Conservation (phyloP, 64 coral and sea anemone genomes). For the Montipora capricornis region DNA sequence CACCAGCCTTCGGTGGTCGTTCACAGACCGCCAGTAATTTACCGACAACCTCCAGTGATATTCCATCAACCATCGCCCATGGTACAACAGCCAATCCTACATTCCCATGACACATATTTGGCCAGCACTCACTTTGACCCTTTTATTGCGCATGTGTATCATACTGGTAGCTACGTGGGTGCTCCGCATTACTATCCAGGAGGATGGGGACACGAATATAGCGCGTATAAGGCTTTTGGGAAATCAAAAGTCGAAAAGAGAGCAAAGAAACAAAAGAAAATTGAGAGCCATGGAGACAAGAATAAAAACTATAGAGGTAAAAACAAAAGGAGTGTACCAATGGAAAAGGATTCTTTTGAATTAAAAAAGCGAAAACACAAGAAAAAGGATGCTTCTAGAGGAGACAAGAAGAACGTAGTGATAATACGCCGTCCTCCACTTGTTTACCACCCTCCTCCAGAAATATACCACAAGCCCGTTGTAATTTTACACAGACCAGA, state of each 20-base stretch:
- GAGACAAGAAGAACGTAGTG: slow-evolving; percentile 77
- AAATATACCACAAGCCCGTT: slow-evolving; percentile 82
- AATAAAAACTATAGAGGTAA: not conserved
- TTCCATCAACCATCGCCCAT: slow-evolving; percentile 71
- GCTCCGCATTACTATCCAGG: slow-evolving; percentile 54
- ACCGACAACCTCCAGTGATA: slow-evolving; percentile 63
- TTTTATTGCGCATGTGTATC: slow-evolving; percentile 5
- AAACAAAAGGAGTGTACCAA: not conserved
- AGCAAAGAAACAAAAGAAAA: not conserved
- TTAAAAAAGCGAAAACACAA: slow-evolving; percentile 13
- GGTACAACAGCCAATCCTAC: slow-evolving; percentile 71
- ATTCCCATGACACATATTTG: slow-evolving; percentile 61
- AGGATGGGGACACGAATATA: slow-evolving; percentile 20
- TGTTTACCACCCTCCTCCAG: slow-evolving; percentile 86
- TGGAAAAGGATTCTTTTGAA: not conserved
- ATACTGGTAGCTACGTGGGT: slow-evolving; percentile 37
- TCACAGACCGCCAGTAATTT: slow-evolving; percentile 74
- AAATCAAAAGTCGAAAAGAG: slow-evolving; percentile 74
- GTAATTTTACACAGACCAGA: slow-evolving; percentile 80
- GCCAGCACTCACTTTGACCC: slow-evolving; percentile 50
- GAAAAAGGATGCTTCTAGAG: slow-evolving; percentile 41
- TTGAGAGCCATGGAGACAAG: not conserved
- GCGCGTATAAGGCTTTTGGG: slow-evolving; percentile 43
- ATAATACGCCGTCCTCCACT: slow-evolving; percentile 73
- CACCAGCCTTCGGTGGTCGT: slow-evolving; percentile 79